Percentiles rank a stretch among this genome's conserved stretches.
These are phyloP conservation scores for Melanostoma mellinum DNA, from an alignment of 2,888 invertebrate species.

Conservation along the genomic window DNA sequence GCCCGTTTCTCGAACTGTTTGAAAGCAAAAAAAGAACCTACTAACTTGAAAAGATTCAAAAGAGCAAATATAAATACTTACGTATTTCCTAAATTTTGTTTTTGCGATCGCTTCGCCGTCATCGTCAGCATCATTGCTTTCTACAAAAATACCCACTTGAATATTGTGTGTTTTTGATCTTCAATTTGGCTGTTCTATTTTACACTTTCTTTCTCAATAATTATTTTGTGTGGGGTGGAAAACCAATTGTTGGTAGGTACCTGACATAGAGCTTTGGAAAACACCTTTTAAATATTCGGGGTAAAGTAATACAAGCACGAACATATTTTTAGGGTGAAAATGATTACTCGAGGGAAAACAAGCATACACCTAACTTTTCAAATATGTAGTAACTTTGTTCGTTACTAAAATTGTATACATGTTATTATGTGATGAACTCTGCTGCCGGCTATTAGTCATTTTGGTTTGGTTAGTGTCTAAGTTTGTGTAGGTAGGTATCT, in stretches of 20 bases:
- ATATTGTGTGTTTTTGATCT: background rate
- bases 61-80: background rate
- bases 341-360: too few relatives aligned
- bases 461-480: too few relatives aligned
- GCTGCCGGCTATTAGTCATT: too few relatives aligned
- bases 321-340: too few relatives aligned
- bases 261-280: background rate
- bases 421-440: too few relatives aligned
- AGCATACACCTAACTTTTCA: too few relatives aligned
- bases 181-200: constrained; percentile 2
- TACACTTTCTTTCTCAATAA: constrained; percentile 17
- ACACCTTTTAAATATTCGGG: background rate
- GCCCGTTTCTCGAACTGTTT: constrained; percentile 3
- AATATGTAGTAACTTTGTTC: too few relatives aligned
- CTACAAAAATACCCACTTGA: constrained; percentile 17
- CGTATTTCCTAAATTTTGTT: background rate
- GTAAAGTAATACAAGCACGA: too few relatives aligned
- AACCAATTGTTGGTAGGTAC: background rate
- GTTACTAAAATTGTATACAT: too few relatives aligned
- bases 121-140: constrained; percentile 12
- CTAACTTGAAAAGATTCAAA: background rate
- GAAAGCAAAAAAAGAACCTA: background rate
- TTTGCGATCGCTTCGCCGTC: constrained; percentile 23
- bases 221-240: background rate
- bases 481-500: too few relatives aligned